Conservation (phyloP, 1,140 invertebrate species). For the Aporrectodea caliginosa region DNA sequence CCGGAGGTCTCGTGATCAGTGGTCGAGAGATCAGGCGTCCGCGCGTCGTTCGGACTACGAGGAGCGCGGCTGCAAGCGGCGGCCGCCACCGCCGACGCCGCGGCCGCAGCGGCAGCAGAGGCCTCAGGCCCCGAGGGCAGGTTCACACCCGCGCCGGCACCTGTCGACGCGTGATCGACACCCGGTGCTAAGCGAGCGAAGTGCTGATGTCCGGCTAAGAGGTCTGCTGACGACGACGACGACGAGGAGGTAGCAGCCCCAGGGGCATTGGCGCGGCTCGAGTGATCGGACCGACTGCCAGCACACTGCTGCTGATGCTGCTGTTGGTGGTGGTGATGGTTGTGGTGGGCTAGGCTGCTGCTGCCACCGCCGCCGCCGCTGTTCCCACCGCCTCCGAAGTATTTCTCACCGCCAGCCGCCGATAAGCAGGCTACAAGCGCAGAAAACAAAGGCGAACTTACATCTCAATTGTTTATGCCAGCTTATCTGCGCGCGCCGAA, state of each 20-base stretch:
- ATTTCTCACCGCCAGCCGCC: neutral
- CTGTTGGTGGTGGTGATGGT: neutral
- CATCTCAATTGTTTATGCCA: too few relatives aligned
- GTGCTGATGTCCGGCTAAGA: too few relatives aligned
- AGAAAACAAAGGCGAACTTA: too few relatives aligned
- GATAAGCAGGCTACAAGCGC: too few relatives aligned
- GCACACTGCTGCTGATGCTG: neutral
- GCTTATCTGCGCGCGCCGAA: too few relatives aligned
- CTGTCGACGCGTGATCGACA: neutral
- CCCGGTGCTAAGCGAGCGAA: neutral
- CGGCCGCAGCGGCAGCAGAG: too few relatives aligned
- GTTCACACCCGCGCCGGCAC: neutral
- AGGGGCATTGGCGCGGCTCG: neutral
- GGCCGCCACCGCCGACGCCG: too few relatives aligned
- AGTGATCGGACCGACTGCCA: neutral
- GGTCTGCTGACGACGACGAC: neutral
- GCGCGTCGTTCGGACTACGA: too few relatives aligned
- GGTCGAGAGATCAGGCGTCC: too few relatives aligned
- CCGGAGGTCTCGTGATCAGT: too few relatives aligned
- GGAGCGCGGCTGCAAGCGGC: neutral
- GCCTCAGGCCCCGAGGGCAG: neutral
- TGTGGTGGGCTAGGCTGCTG: too few relatives aligned
- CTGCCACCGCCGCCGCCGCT: neutral
- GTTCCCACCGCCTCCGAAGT: neutral
- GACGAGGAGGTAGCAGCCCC: neutral